Base-by-base conservation (phyloP, 2,888 invertebrate genomes). In the Archaeoteleia sp. region DNA sequence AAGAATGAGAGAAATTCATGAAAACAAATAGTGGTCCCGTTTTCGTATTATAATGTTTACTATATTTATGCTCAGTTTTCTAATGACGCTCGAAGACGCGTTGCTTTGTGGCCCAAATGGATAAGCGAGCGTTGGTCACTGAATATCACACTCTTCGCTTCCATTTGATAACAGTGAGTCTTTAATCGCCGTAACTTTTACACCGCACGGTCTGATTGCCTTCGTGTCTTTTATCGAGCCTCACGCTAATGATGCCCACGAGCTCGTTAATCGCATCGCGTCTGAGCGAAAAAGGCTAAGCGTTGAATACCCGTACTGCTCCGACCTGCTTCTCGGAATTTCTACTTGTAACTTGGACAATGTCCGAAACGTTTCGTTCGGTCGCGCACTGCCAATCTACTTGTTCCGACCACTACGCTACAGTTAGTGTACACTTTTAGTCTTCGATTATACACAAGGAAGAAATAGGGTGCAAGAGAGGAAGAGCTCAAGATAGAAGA, bases 271-370 rank as follows among this genome's bases (percentile, higher is more conserved):
- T 79, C 75, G 13, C 35, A 80, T 76, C 77, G 74, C 78, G 72
- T 71, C 74, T 66, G 72, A 73, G 73, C 76, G 75, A 78, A 77
- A 29, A 80, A 79, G 76, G 60, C 71, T 69, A 69, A 72, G 72
- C 75, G 70, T 73, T 78, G 77, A 69, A 77, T 82, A 83, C 82
- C 82, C 83, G 83, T 83, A 83, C 79, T 82, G 79, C 74, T 83
- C 83, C 83, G 82, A 83, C 80, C 80, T 83, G 82, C 76, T 78
- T 77, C 73, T 76, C 76, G 71, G 74, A 75, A 20, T 71, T 71
- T 70, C 71, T 67, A 67, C 70, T 66, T 57, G 46, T 70, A 63
- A 61, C 57, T 55, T 48, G 53, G 34, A 58, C 45, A 23, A 42
- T 39, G 45, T 51, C 49, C 43, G 32, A 51, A 43, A 35, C 27